A percentile compares a stretch with the other conserved stretches of the same genome.
Evolutionary conservation across 2,113 vertebrate species (phyloP).

Genomic region (Pandion haliaetus): DNA sequence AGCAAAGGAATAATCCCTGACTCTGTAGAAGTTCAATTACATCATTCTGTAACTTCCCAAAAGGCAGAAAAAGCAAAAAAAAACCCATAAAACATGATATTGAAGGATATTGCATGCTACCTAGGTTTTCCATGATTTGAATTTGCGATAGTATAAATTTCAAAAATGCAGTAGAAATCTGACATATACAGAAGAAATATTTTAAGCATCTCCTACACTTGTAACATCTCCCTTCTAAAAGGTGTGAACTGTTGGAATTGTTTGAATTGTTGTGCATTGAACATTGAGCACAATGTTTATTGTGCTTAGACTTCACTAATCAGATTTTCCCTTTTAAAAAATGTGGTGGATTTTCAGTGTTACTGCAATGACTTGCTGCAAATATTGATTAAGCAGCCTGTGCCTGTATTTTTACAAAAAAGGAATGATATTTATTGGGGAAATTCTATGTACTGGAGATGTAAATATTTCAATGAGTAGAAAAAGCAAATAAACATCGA

Average conservation of each 20-base stretch:
- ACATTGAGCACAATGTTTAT: no score
- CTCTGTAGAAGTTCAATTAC: neutral
- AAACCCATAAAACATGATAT: neutral
- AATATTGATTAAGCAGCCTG: neutral
- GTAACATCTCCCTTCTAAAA: neutral
- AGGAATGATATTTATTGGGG: neutral
- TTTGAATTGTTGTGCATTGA: no score
- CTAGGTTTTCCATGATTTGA: neutral
- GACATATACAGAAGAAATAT: neutral
- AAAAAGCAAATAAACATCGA: neutral
- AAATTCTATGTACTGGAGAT: neutral
- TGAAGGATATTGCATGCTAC: neutral
- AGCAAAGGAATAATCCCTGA: neutral
- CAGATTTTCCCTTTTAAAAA: neutral
- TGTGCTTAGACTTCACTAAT: neutral
- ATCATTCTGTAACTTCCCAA: neutral
- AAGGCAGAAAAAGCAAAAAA: neutral
- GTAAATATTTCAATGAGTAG: neutral
- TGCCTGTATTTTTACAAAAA: neutral
- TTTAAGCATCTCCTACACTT: neutral
- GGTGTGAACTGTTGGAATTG: neutral
- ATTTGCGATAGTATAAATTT: neutral
- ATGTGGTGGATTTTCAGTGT: neutral
- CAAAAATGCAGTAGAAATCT: neutral
- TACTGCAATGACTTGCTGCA: neutral